Evolutionary conservation across 2,888 invertebrate genomes (phyloP), one percentile per base, ranked within the genome.

Genomic region (Acronicta psi): DNA sequence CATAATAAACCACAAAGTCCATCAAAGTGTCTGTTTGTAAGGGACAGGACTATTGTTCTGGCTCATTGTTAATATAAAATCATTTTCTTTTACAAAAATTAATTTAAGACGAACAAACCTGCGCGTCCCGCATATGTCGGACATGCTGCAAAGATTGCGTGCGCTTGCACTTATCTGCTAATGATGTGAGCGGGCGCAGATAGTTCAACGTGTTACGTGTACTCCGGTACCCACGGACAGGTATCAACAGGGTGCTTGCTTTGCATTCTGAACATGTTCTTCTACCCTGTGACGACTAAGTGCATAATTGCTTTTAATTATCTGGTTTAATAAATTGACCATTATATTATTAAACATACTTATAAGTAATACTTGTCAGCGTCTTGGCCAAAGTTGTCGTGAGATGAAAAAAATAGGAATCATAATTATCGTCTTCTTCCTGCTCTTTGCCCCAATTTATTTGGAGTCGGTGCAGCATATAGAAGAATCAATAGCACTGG

Each of bases 81-180:
- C 9, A 10, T 1, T 25, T 25, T 2, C 10, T 53, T 43, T 29
- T 43, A 29, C 17, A 16, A 18, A 9, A n/a, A 9, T 29, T n/a
- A n/a, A 31, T 17, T 0, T 29, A n/a, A 11, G 5, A 0, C 40
- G 2, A 16, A n/a, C 49, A 45, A 16, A 49, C 16, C 49, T 49
- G 16, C 41, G 52, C 11, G 41, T 16, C 43, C 20, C 0, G 25
- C 8, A 14, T 40, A 14, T 17, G 8, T 3, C n/a, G n/a, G 23
- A 17, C 34, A 43, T 6, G 16, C 23, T 44, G 40, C 46, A 54
- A 43, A 53, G 52, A 69, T 77, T 51, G 71, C 70, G 63, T 64
- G 71, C 61, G 71, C 64, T 51, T 71, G 45, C n/a, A 52, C 40
- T 51, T 75, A 69, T 70, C 69, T 43, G 20, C 67, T 73, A 77